Base-by-base conservation (phyloP, 2,888 invertebrate genomes). In the Drosophila engyochracea region DNA sequence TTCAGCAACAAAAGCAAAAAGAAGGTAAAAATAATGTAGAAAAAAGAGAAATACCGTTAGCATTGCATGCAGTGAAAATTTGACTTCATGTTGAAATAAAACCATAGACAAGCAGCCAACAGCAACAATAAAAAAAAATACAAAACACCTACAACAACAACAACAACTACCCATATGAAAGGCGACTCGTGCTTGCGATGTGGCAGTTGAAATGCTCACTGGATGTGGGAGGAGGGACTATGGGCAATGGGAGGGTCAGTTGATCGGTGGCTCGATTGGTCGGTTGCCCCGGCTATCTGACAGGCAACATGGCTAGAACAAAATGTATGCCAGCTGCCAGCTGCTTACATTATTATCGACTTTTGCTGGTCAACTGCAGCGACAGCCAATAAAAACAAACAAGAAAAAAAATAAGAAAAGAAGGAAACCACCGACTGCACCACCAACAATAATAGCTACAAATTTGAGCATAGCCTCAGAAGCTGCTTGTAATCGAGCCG, bases 261-360 rank as follows among this genome's bases (percentile, higher is more conserved):
- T 19, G 68, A 59, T 53, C 31, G 47, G 47, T 47, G 47, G 22
- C 47, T 25, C 47, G 47, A 47, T 47, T 47, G 59, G 70, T 28
- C 61, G 65, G 33, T 44, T 60, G 72, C 59, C 59, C 55, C 55
- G 52, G 30, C 25, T 39, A 31, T n/a, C 81, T 80, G 83, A 81
- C 80, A 76, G 81, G 61, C 81, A 80, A 81, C 80, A 83, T 83
- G 81, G 60, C 72, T 80, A 81, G 80, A 81, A 85, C 83, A 76
- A 70, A 78, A 84, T 84, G 78, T 87, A 74, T 75, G 90, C 90
- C 88, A 89, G 83, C 88, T 83, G 80, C 84, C 81, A 81, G 80
- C 76, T 79, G 80, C 55, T 61, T 60, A 85, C 80, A 75, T 89
- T 85, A 80, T 83, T 83, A 83, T 86, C 83, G 84, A 83, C 77